Evolutionary conservation across 2,113 vertebrate genomes (phyloP).

Genomic region (Charina bottae): DNA sequence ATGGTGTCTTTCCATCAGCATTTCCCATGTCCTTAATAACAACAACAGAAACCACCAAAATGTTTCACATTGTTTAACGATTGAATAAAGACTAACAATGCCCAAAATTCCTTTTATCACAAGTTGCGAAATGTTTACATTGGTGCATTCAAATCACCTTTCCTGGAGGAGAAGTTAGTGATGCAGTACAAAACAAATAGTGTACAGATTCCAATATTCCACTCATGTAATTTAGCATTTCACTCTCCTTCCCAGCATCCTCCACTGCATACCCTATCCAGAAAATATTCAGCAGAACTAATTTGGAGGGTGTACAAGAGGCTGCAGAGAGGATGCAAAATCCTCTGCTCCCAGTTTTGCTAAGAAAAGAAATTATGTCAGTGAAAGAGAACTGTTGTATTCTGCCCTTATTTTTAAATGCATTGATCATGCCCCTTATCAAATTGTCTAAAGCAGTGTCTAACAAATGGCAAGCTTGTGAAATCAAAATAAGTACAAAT

Average conservation of each 20-base stretch:
- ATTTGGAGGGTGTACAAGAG: background rate
- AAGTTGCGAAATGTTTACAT: constrained; percentile 9
- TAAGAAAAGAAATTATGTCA: background rate
- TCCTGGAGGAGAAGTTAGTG: background rate
- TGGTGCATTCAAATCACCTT: background rate
- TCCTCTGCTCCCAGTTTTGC: background rate
- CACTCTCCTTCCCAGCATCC: background rate
- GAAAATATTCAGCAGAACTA: background rate
- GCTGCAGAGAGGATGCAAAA: background rate
- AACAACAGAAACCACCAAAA: constrained; percentile 42
- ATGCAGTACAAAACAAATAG: background rate
- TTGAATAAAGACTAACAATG: constrained; percentile 64
- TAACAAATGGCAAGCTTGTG: background rate
- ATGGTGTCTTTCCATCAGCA: constrained; percentile 80
- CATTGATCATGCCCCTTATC: background rate
- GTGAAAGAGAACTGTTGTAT: background rate
- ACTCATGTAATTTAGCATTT: background rate
- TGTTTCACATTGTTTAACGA: constrained; percentile 71
- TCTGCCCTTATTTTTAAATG: background rate
- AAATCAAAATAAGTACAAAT: background rate
- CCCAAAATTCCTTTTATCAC: constrained; percentile 21
- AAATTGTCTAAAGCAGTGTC: background rate
- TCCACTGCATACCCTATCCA: background rate
- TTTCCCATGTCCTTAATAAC: constrained; percentile 68
- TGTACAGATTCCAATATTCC: background rate